phyloP scores from a whole-genome alignment of 2,113 vertebrate genomes.

The Ploceus nigricollis region DNA sequence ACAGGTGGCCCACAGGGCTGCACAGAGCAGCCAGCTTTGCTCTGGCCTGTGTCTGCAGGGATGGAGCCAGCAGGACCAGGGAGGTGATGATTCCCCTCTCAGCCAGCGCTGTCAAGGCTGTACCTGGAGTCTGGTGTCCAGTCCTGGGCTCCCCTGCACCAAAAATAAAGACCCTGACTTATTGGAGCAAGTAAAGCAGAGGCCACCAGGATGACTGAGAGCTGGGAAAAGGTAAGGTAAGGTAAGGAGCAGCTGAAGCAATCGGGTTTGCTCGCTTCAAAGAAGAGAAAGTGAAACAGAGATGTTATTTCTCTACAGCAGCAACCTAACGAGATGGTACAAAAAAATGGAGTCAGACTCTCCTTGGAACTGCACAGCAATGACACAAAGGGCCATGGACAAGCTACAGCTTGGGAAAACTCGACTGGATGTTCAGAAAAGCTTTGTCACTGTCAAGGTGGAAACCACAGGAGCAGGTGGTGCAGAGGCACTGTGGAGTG shows the following conservation, averaged over 20 bases:
- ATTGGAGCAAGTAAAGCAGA: not conserved
- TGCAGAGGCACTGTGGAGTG: not conserved
- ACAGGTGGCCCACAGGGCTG: not conserved
- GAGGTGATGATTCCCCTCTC: not conserved
- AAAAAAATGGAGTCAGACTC: not conserved
- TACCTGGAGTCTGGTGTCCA: not conserved
- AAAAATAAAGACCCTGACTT: not conserved
- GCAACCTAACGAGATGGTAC: not conserved
- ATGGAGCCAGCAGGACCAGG: not conserved
- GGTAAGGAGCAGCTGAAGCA: not conserved
- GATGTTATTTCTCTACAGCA: not conserved
- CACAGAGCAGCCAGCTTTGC: not conserved
- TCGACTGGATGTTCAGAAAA: accelerated
- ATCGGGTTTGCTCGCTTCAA: not conserved
- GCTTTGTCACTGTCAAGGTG: not conserved
- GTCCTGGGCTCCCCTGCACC: not conserved
- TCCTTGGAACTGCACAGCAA: not conserved
- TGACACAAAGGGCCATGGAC: not conserved
- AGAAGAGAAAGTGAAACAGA: not conserved
- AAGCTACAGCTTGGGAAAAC: not conserved
- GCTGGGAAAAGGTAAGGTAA: accelerated
- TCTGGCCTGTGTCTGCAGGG: not conserved
- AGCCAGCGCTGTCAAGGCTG: not conserved
- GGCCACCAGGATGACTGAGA: not conserved
- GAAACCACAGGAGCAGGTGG: not conserved